These are phyloP conservation scores for Syngnathus scovelli DNA, from an alignment of 2,113 vertebrate genomes.

Conservation along the genomic window DNA sequence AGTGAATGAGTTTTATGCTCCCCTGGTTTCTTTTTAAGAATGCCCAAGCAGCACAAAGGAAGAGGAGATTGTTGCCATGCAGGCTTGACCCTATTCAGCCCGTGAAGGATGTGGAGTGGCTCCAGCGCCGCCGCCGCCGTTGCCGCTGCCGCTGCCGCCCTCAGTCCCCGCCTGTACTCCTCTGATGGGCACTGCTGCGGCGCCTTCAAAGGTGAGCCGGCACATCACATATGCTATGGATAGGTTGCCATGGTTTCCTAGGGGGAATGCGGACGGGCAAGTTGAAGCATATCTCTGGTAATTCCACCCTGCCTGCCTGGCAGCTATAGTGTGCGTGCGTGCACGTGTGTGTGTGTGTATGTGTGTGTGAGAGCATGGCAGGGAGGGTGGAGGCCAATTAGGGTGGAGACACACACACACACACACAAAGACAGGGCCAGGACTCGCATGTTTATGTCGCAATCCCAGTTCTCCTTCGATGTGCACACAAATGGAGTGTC, in stretches of 20 bases:
- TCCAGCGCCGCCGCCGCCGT: slow-evolving; percentile 32
- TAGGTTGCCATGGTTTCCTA: slow-evolving; percentile 66
- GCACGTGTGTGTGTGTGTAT: slow-evolving; percentile 6
- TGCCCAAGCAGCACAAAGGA: slow-evolving; percentile 53
- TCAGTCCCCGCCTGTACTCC: slow-evolving; percentile 36
- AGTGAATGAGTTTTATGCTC: slow-evolving; percentile 66
- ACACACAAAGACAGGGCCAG: too few species aligned
- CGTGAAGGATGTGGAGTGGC: slow-evolving; percentile 60
- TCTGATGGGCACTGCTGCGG: slow-evolving; percentile 58
- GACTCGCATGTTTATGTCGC: background rate
- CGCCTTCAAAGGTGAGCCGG: slow-evolving; percentile 58
- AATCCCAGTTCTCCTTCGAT: slow-evolving; percentile 44
- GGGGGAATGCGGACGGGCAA: slow-evolving; percentile 64
- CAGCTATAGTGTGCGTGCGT: slow-evolving; percentile 37
- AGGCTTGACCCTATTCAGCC: slow-evolving; percentile 66
- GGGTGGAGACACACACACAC: slow-evolving; percentile 15
- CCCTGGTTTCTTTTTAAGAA: slow-evolving; percentile 65
- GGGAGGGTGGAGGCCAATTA: slow-evolving; percentile 40
- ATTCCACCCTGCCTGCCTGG: slow-evolving; percentile 63
- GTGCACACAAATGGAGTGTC: slow-evolving; percentile 37
- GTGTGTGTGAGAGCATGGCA: slow-evolving; percentile 19
- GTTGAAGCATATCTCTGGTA: slow-evolving; percentile 62
- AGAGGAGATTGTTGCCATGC: slow-evolving; percentile 67
- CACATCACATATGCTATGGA: slow-evolving; percentile 47
- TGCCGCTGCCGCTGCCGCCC: slow-evolving; percentile 8